These are phyloP conservation scores for Seira sanloemensis DNA, from an alignment of 2,888 invertebrate species.

Conservation along the genomic window DNA sequence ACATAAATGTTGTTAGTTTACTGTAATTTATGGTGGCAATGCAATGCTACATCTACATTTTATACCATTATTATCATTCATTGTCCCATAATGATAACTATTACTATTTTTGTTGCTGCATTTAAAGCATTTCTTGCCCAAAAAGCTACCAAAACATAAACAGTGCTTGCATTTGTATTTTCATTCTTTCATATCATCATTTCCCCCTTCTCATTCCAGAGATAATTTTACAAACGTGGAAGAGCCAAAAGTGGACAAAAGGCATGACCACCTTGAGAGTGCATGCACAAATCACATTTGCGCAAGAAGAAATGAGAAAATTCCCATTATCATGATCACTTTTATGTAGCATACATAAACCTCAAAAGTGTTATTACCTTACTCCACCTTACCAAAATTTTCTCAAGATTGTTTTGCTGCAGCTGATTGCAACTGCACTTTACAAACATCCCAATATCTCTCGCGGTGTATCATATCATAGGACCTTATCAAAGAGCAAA, in stretches of 20 bases:
- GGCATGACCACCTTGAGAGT: conserved; percentile 11
- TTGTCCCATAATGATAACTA: conserved; percentile 26
- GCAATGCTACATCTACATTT: too few species aligned
- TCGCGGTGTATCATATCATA: background rate
- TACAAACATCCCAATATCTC: background rate
- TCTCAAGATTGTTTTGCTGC: conserved; percentile 34
- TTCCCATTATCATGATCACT: conserved; percentile 29
- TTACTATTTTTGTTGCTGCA: conserved; percentile 46
- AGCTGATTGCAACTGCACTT: conserved; percentile 42
- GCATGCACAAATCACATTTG: conserved; percentile 22
- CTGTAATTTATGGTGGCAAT: too few species aligned
- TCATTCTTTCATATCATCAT: too few species aligned
- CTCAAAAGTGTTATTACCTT: conserved; percentile 36
- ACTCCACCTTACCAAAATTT: conserved; percentile 22
- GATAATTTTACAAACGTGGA: conserved; percentile 13
- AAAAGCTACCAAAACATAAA: background rate
- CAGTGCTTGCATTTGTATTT: too few species aligned
- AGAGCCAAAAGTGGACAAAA: background rate
- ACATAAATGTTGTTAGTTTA: too few species aligned
- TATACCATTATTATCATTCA: conserved; percentile 28
- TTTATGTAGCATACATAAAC: too few species aligned
- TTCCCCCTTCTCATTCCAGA: too few species aligned
- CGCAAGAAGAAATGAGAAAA: conserved; percentile 19
- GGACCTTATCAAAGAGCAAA: background rate
- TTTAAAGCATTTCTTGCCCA: conserved; percentile 18